Evolutionary conservation across 2,888 invertebrate species (phyloP).

Genomic region (Andrena haemorrhoa): DNA sequence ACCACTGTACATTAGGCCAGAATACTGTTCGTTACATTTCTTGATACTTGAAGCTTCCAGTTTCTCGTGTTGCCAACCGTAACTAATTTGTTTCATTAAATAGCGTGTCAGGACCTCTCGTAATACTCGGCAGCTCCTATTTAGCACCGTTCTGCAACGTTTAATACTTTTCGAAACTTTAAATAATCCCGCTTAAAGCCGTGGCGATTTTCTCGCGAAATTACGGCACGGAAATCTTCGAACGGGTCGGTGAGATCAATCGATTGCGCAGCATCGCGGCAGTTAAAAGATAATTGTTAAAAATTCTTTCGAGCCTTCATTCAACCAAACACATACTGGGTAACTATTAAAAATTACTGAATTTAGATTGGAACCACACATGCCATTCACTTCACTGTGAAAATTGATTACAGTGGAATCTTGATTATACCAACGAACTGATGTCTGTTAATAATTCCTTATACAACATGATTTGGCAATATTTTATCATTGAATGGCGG

Average conservation of each 20-base stretch:
- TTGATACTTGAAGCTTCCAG: too few species aligned
- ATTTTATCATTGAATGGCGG: too few species aligned
- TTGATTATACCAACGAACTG: too few species aligned
- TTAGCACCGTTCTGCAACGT: background rate
- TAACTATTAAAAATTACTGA: too few species aligned
- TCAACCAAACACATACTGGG: background rate
- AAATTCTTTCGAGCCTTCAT: background rate
- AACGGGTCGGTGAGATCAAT: background rate
- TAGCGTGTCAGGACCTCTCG: constrained; percentile 9
- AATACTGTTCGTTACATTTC: too few species aligned
- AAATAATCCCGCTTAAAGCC: background rate
- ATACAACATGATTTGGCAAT: too few species aligned
- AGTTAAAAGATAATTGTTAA: background rate
- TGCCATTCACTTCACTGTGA: too few species aligned
- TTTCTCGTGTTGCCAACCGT: background rate
- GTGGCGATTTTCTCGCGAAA: background rate
- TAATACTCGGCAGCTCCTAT: constrained; percentile 2
- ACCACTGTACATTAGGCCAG: too few species aligned
- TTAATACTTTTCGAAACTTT: background rate
- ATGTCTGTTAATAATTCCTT: too few species aligned
- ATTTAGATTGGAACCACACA: too few species aligned
- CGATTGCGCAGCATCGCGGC: background rate
- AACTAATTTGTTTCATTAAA: constrained; percentile 8
- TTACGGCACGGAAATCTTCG: background rate
- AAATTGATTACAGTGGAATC: too few species aligned